These are phyloP conservation scores for Oryzias dopingdopingensis DNA, from an alignment of 2,797 vertebrate genomes.

Conservation along the genomic window DNA sequence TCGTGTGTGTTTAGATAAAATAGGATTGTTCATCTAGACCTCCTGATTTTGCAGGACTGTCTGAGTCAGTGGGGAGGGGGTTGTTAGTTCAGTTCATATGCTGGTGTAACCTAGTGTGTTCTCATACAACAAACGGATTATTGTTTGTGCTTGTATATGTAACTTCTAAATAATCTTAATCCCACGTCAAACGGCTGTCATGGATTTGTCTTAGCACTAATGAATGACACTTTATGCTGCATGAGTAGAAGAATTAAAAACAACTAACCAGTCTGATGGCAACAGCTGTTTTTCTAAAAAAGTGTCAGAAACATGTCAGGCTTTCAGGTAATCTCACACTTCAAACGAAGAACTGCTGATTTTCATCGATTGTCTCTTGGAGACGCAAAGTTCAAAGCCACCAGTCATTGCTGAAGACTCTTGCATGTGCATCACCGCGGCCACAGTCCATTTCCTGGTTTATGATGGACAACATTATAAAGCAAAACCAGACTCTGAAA, in stretches of 20 bases:
- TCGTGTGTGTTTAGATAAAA: conserved; percentile 38
- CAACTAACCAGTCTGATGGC: background rate
- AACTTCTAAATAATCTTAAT: background rate
- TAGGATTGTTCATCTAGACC: conserved; percentile 51
- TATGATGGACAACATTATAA: too few relatives aligned
- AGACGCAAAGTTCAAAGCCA: too few relatives aligned
- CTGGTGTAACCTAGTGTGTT: conserved; percentile 32
- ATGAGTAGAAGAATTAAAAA: too few relatives aligned
- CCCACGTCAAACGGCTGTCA: background rate
- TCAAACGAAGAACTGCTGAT: too few relatives aligned
- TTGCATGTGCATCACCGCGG: too few relatives aligned
- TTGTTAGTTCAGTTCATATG: conserved; percentile 55
- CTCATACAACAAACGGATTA: conserved; percentile 20
- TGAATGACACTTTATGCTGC: too few relatives aligned
- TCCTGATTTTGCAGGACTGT: conserved; percentile 57
- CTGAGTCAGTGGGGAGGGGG: conserved; percentile 32
- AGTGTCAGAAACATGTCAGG: background rate
- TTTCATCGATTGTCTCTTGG: too few relatives aligned
- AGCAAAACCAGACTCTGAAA: too few relatives aligned
- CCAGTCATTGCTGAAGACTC: too few relatives aligned
- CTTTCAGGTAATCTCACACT: background rate
- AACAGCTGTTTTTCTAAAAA: background rate
- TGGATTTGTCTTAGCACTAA: too few relatives aligned
- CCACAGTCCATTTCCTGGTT: too few relatives aligned
- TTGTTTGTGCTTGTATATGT: background rate